These are phyloP conservation scores for Rhinogobius similis DNA, from an alignment of 2,113 vertebrate genomes.

Conservation along the genomic window DNA sequence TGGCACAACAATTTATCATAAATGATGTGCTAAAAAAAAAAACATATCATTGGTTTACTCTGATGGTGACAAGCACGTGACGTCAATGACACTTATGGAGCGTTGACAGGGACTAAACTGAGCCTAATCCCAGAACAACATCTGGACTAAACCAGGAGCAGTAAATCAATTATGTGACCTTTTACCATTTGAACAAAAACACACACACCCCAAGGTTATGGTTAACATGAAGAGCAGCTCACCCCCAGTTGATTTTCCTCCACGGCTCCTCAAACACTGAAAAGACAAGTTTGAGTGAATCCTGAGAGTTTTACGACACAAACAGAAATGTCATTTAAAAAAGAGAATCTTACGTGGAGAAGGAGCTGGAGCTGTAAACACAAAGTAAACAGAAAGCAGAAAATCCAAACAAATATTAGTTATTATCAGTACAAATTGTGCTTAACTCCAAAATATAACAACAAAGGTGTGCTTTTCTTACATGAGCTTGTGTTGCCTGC, in stretches of 20 bases:
- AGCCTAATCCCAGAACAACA: too few relatives aligned
- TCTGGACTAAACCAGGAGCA: too few relatives aligned
- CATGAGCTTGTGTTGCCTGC: not conserved
- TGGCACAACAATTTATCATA: too few relatives aligned
- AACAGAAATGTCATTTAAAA: not conserved
- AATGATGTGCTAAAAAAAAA: too few relatives aligned
- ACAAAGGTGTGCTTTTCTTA: not conserved
- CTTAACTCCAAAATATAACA: not conserved
- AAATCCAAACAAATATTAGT: not conserved
- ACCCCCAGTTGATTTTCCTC: constrained; percentile 3
- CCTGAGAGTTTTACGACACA: not conserved
- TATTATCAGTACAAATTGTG: not conserved
- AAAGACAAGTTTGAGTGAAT: not conserved
- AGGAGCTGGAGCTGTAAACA: not conserved
- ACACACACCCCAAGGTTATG: not conserved
- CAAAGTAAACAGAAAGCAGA: not conserved
- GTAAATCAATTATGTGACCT: too few relatives aligned
- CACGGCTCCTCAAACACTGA: not conserved
- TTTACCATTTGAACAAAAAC: too few relatives aligned
- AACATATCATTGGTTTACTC: too few relatives aligned
- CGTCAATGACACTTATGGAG: too few relatives aligned
- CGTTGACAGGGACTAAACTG: too few relatives aligned
- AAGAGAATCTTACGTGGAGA: not conserved
- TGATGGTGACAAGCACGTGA: too few relatives aligned
- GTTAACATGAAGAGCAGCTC: not conserved